A percentile compares a stretch with the other conserved stretches of the same genome.
These are phyloP conservation scores for Pangasius macronema DNA, from an alignment of 2,797 vertebrate genomes.

Conservation along the genomic window DNA sequence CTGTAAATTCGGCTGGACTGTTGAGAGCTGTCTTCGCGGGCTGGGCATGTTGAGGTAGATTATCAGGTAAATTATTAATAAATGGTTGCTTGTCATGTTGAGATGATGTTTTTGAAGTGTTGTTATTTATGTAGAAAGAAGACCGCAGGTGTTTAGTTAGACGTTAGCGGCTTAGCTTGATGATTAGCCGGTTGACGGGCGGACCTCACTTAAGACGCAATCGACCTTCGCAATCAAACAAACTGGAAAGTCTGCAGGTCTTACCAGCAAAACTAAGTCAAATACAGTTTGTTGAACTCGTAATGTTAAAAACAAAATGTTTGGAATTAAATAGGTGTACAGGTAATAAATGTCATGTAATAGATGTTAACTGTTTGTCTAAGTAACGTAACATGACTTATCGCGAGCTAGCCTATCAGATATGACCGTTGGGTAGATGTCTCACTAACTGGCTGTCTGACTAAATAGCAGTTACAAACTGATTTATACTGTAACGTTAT, in stretches of 20 bases:
- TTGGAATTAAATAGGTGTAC: background rate
- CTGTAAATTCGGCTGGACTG: background rate
- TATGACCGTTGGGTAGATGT: background rate
- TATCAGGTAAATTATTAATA: background rate
- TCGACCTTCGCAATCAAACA: too few species aligned
- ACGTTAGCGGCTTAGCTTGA: conserved; percentile 1
- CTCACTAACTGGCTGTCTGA: background rate
- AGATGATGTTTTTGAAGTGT: background rate
- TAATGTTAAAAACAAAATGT: background rate
- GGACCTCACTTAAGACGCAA: too few species aligned
- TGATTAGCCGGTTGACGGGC: background rate
- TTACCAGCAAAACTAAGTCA: too few species aligned
- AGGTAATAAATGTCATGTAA: background rate
- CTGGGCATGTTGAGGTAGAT: conserved; percentile 73
- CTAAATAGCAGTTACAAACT: background rate
- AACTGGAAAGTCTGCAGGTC: too few species aligned
- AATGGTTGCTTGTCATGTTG: background rate
- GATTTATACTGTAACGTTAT: background rate
- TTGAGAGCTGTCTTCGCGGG: conserved; percentile 6
- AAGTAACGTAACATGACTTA: background rate
- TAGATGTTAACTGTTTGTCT: background rate
- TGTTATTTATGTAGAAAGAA: too few species aligned
- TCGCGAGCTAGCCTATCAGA: background rate
- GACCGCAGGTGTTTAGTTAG: background rate
- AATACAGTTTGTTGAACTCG: background rate